A percentile compares a stretch with the other conserved stretches of the same genome.
phyloP scores from a whole-genome alignment of 2,113 vertebrate species.

The Onychorhynchus coronatus region DNA sequence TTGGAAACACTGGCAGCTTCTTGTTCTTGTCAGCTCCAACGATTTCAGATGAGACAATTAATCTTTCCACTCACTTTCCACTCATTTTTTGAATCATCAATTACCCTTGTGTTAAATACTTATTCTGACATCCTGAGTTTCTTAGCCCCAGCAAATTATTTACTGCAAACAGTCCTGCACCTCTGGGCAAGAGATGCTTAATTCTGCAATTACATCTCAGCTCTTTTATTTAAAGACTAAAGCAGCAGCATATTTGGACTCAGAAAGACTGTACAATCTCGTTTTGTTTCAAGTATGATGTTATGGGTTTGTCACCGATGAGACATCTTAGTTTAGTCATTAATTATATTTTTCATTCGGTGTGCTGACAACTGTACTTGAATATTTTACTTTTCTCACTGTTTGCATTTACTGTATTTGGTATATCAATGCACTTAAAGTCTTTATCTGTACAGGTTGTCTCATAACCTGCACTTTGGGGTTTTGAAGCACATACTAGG shows the following conservation, averaged over 20 bases:
- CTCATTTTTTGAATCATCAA: background rate
- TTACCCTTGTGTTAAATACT: background rate
- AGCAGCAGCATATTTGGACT: background rate
- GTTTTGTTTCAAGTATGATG: background rate
- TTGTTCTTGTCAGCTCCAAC: background rate
- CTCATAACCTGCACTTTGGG: background rate
- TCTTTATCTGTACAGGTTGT: background rate
- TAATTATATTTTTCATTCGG: background rate
- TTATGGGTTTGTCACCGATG: background rate
- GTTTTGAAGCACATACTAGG: background rate
- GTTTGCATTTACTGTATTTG: background rate
- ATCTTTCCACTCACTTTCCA: background rate
- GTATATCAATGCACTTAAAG: background rate
- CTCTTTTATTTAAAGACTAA: background rate
- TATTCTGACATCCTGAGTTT: background rate
- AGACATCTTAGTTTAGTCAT: background rate
- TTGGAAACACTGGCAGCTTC: background rate
- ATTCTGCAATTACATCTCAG: background rate
- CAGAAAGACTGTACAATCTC: accelerated
- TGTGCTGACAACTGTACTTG: background rate
- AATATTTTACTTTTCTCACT: background rate
- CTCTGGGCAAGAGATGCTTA: background rate
- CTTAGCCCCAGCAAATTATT: background rate
- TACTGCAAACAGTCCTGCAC: background rate
- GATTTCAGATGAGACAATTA: background rate